These are phyloP conservation scores for Abscondita cerata DNA, from an alignment of 2,888 invertebrate genomes.

Conservation along the genomic window DNA sequence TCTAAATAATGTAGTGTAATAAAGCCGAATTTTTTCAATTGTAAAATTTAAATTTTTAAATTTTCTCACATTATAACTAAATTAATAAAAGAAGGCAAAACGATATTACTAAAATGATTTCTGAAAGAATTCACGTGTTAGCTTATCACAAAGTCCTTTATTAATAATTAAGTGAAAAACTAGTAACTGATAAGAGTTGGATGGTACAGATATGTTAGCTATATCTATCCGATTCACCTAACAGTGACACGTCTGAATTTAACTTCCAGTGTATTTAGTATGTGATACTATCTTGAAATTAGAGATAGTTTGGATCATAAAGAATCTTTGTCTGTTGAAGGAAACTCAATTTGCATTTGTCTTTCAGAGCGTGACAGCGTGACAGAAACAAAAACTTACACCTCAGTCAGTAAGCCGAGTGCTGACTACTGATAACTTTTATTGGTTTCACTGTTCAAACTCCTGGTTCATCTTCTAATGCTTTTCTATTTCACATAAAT, in stretches of 20 bases:
- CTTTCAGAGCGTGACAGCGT: slow-evolving; percentile 41
- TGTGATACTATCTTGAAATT: slow-evolving; percentile 17
- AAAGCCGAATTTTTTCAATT: no score
- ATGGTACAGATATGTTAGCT: slow-evolving; percentile 5
- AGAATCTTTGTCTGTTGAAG: slow-evolving; percentile 33
- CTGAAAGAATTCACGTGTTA: no score
- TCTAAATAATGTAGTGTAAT: no score
- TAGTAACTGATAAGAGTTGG: slow-evolving; percentile 1
- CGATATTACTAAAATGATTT: no score
- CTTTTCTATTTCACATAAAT: slow-evolving; percentile 35
- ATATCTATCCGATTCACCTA: not conserved
- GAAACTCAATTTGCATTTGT: slow-evolving; percentile 41
- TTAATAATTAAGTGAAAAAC: no score
- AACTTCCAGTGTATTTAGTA: slow-evolving; percentile 4
- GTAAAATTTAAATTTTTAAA: no score
- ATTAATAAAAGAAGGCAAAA: no score
- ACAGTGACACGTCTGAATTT: not conserved
- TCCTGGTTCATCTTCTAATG: slow-evolving; percentile 39
- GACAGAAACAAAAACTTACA: slow-evolving; percentile 42
- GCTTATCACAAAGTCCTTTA: no score
- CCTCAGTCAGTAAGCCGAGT: slow-evolving; percentile 38
- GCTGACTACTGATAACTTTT: slow-evolving; percentile 46
- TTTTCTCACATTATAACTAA: no score
- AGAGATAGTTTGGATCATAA: slow-evolving; percentile 30
- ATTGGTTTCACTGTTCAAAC: slow-evolving; percentile 40